Evolutionary conservation across 1,140 invertebrate species (phyloP), one percentile per base, ranked within the genome.

Genomic region (Mamestra configurata): DNA sequence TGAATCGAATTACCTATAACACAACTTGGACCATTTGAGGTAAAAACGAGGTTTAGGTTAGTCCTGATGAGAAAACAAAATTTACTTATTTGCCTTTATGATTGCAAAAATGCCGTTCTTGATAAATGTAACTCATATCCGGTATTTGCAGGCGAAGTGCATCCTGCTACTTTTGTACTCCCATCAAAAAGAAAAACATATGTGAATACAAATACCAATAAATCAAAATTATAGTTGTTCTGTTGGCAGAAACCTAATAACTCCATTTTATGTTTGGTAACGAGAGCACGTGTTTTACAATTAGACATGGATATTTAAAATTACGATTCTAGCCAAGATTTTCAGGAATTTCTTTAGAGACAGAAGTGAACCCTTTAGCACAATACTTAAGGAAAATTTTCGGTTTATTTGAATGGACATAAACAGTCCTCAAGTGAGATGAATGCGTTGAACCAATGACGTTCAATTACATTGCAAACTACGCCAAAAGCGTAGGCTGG

Each of bases 401-500:
- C 18, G 37, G 11, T 4, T 1, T 22, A 10, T 71, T 53, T 35
- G 27, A 20, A 35, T 53, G 27, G 18, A 7, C 46, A 49, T 46
- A 70, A 37, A 35, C 24, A 24, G 13, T 22, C 18, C 5, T 22
- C 27, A 59, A 55, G 49, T 55, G 27, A 27, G 53, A 57, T 40
- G 27, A 73, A 73, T 73, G 46, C 55, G 49, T 51, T 13, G n/a
- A 22, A 71, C 18, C 71, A 57, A 57, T 73, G 71, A 73, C 71
- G 71, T 73, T 24, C 51, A 73, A 73, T 57, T 73, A 57, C 53
- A 37, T 11, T n/a, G 71, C 71, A 57, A 31, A 35, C 46, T 57
- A 73, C 51, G 71, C 71, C 71, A 73, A 73, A 73, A 55, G 71
- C 71, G 71, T 73, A 73, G 71, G 71, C 18, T 59, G 57, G 53